Percentiles rank a stretch among this genome's conserved stretches.
Evolutionary conservation across 2,797 vertebrate species (phyloP).

Genomic region (Dendrocincla tyrannina): DNA sequence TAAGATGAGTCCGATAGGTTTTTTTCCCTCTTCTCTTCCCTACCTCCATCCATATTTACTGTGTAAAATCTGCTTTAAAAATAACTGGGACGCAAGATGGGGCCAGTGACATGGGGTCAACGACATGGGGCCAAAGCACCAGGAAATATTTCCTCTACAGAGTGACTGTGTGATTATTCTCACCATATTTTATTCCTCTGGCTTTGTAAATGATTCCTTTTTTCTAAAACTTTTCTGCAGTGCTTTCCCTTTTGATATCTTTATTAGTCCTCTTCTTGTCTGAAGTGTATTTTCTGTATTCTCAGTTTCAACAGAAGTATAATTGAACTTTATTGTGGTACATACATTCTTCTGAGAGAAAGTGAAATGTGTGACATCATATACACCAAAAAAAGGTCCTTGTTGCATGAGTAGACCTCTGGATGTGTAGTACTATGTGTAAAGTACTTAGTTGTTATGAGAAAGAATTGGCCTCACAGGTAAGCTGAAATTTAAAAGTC

Average conservation of each 20-base stretch:
- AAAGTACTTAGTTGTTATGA: not conserved
- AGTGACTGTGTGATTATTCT: not conserved
- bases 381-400: not conserved
- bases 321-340: not conserved
- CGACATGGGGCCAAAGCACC: not conserved
- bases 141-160: not conserved
- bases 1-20: not conserved
- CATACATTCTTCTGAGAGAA: not conserved
- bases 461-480: not conserved
- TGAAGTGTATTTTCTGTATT: not conserved
- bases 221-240: not conserved
- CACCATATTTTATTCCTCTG: not conserved
- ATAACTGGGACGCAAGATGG: not conserved
- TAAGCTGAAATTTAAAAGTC: not conserved
- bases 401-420: not conserved
- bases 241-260: not conserved
- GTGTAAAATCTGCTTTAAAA: not conserved
- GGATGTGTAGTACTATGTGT: accelerated
- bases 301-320: not conserved
- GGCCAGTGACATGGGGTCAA: not conserved
- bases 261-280: not conserved
- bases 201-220: not conserved
- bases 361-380: not conserved
- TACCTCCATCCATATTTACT: slow-evolving; percentile 12
- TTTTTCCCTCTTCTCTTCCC: not conserved